Conservation (phyloP, 2,797 vertebrate genomes). For the Anabacerthia variegaticeps region DNA sequence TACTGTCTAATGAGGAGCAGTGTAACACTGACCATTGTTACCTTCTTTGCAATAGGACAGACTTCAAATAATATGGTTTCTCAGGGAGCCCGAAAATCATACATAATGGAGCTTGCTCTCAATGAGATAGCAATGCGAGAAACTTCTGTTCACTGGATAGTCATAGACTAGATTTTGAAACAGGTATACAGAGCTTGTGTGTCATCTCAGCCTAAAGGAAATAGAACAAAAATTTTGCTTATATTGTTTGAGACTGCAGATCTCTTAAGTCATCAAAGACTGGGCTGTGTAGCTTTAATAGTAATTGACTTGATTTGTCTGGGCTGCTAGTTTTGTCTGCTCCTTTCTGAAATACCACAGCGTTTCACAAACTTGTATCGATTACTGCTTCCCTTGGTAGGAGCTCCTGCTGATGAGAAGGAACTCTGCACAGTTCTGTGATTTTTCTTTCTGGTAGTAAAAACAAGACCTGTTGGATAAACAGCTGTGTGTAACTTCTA, state of each 20-base stretch:
- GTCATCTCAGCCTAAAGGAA: not conserved
- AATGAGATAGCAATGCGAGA: not conserved
- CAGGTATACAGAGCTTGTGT: not conserved
- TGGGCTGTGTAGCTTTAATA: not conserved
- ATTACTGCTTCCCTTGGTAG: not conserved
- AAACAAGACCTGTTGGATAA: not conserved
- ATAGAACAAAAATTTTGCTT: not conserved
- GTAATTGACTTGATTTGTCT: not conserved
- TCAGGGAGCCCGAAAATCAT: constrained; percentile 9
- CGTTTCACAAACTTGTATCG: not conserved
- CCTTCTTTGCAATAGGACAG: not conserved
- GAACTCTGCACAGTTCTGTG: not conserved
- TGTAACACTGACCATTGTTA: not conserved
- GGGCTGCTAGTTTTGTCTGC: not conserved
- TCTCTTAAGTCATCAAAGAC: not conserved
- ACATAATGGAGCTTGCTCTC: not conserved
- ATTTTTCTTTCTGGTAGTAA: not conserved
- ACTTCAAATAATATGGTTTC: not conserved
- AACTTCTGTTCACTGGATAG: not conserved
- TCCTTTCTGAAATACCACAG: not conserved
- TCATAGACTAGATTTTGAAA: not conserved
- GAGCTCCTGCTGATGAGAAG: not conserved
- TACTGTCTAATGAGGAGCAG: not conserved
- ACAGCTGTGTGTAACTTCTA: not conserved
- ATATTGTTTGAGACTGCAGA: not conserved